Evolutionary conservation across 2,797 vertebrate genomes (phyloP).

Genomic region (Otus scops): DNA sequence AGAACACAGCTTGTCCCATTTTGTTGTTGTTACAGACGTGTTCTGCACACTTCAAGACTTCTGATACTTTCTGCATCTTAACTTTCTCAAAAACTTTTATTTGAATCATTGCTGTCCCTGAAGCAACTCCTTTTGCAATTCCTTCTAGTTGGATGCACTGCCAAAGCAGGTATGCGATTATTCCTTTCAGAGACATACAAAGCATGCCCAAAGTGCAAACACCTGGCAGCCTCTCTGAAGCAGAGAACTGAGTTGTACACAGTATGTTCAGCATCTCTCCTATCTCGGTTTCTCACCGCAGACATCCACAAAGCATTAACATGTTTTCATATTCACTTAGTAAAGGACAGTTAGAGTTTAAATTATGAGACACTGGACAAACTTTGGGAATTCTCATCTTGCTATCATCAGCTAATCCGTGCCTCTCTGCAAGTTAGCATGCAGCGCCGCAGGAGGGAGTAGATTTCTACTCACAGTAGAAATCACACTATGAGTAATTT

Average conservation of each 20-base stretch:
- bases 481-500: slow-evolving; percentile 59
- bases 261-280: background rate
- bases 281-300: background rate
- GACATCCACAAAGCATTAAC: background rate
- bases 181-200: background rate
- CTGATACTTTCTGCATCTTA: background rate
- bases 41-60: background rate
- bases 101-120: background rate
- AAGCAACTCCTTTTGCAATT: background rate
- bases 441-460: background rate
- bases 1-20: background rate
- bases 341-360: background rate
- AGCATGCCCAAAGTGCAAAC: background rate
- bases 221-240: background rate
- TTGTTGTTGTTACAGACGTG: background rate
- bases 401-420: background rate
- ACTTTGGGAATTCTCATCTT: background rate
- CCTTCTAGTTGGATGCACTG: background rate
- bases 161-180: background rate
- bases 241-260: background rate
- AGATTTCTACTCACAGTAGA: slow-evolving; percentile 3
- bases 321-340: background rate
- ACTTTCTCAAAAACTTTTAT: background rate
- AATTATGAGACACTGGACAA: background rate
- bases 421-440: background rate